phyloP scores from a whole-genome alignment of 2,888 invertebrate species.

The Pedicia rivosa region DNA sequence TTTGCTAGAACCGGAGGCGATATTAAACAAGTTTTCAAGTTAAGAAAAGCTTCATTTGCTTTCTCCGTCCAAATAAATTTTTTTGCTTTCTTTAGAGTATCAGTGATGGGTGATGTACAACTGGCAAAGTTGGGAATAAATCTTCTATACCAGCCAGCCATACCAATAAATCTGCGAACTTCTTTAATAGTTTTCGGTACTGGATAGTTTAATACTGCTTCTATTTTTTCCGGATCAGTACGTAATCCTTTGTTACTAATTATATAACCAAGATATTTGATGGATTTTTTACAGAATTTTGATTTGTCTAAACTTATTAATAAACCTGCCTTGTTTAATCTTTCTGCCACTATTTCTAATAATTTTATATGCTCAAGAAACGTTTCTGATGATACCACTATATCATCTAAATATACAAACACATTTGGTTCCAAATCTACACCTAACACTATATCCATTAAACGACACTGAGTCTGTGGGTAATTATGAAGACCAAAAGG shows the following conservation, averaged over 20 bases:
- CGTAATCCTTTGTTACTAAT: conserved; percentile 12
- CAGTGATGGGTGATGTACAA: neutral
- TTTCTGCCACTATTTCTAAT: conserved; percentile 7
- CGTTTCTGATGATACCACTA: conserved; percentile 5
- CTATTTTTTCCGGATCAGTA: conserved; percentile 5
- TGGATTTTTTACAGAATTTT: conserved; percentile 3
- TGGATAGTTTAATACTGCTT: conserved; percentile 4
- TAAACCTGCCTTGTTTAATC: conserved; percentile 9
- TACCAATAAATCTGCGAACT: neutral
- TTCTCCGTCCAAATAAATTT: neutral
- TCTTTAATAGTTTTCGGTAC: neutral
- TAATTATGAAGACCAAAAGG: neutral
- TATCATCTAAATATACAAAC: conserved; percentile 9
- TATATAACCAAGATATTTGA: conserved; percentile 12
- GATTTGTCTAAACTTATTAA: conserved; percentile 13
- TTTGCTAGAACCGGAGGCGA: conserved; percentile 1
- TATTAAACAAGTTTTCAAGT: neutral
- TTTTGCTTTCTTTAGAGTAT: neutral
- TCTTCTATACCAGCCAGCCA: neutral
- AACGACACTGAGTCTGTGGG: conserved; percentile 6
- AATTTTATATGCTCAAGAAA: conserved; percentile 8
- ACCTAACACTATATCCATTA: conserved; percentile 10
- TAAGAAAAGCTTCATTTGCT: conserved; percentile 1
- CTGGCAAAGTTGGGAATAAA: neutral
- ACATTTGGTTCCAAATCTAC: conserved; percentile 10